These are phyloP conservation scores for Listronotus bonariensis DNA, from an alignment of 1,140 invertebrate genomes.

Conservation along the genomic window DNA sequence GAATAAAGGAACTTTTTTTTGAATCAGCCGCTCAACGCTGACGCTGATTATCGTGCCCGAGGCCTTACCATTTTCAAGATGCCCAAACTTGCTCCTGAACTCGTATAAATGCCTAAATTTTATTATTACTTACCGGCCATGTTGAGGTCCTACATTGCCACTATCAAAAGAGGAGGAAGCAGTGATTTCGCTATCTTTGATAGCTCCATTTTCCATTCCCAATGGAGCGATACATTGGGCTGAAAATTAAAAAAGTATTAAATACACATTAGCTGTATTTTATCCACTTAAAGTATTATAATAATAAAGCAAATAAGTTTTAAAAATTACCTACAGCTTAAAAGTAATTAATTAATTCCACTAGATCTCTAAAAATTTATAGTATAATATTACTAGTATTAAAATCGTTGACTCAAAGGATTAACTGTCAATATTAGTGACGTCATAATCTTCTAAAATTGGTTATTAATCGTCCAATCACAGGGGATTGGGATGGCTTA, in stretches of 20 bases:
- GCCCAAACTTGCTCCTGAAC: no score
- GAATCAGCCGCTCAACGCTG: no score
- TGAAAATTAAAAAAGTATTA: constrained; percentile 58
- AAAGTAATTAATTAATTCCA: no score
- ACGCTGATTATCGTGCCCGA: no score
- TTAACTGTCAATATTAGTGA: constrained; percentile 22
- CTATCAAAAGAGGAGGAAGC: constrained; percentile 89
- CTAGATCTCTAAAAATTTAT: no score
- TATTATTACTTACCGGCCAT: constrained; percentile 73
- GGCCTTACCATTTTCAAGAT: no score
- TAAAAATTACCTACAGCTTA: not conserved
- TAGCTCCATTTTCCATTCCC: constrained; percentile 89
- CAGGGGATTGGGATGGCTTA: constrained; percentile 10
- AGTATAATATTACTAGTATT: constrained; percentile 9
- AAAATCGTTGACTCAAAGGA: not conserved
- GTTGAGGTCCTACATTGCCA: constrained; percentile 89
- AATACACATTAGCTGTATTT: not conserved
- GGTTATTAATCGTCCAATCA: constrained; percentile 29
- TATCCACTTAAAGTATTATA: not conserved
- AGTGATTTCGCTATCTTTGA: constrained; percentile 81
- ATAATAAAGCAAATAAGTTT: not conserved
- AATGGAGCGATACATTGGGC: constrained; percentile 82
- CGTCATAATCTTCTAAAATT: constrained; percentile 28
- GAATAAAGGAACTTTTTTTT: no score
- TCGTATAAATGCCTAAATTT: no score